Conservation (phyloP, 2,888 invertebrate genomes). For the Seira sanloemensis region DNA sequence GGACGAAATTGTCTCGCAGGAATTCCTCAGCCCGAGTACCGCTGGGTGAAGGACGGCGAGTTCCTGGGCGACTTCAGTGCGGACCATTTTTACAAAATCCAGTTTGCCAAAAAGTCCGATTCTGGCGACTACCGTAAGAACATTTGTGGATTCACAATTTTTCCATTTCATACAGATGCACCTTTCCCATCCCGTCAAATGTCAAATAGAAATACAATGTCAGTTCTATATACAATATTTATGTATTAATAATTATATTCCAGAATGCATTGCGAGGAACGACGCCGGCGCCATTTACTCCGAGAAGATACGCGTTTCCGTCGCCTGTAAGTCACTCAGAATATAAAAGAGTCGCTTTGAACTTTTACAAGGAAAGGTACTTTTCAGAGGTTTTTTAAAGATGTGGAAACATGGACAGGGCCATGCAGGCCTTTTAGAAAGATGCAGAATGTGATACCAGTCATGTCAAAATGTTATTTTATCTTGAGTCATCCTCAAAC, state of each 20-base stretch:
- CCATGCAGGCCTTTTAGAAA: too few species aligned
- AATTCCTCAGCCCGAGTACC: slow-evolving; percentile 93
- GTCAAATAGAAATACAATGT: too few species aligned
- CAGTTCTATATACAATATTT: slow-evolving; percentile 27
- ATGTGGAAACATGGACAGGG: too few species aligned
- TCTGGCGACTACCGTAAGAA: slow-evolving; percentile 91
- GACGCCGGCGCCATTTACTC: slow-evolving; percentile 94
- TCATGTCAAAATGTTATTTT: too few species aligned
- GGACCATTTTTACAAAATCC: slow-evolving; percentile 89
- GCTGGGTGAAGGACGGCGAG: slow-evolving; percentile 92
- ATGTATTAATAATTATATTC: background rate
- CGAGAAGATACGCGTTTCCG: slow-evolving; percentile 90
- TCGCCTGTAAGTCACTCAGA: slow-evolving; percentile 91
- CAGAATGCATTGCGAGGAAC: slow-evolving; percentile 88
- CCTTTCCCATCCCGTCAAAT: too few species aligned
- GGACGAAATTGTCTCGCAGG: too few species aligned
- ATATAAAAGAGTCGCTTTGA: slow-evolving; percentile 1
- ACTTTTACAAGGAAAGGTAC: too few species aligned
- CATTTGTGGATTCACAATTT: too few species aligned
- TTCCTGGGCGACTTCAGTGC: slow-evolving; percentile 88
- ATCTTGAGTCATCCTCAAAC: too few species aligned
- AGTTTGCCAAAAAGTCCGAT: slow-evolving; percentile 87
- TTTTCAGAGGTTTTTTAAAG: too few species aligned
- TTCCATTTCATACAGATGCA: too few species aligned
- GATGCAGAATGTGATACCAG: too few species aligned